Conservation (phyloP, 1,140 invertebrate genomes). For the Fopius arisanus region DNA sequence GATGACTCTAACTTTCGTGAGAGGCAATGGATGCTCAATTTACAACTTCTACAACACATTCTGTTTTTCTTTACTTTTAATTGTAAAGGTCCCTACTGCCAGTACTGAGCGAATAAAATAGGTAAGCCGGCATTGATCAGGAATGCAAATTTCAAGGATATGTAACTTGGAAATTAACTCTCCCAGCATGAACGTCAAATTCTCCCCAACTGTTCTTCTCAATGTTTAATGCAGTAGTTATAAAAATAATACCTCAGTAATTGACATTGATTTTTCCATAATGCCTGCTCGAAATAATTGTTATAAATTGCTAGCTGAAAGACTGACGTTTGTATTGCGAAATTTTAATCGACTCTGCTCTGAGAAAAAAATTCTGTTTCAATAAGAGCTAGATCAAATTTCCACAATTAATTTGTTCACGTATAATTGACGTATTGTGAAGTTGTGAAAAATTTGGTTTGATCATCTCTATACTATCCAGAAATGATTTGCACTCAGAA, state of each 20-base stretch:
- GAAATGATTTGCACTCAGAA: not conserved
- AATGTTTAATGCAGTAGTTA: not conserved
- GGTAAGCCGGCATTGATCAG: slow-evolving; percentile 54
- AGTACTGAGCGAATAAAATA: slow-evolving; percentile 77
- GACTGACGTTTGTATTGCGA: too few relatives aligned
- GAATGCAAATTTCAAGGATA: slow-evolving; percentile 7
- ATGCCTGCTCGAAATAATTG: not conserved
- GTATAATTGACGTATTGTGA: too few relatives aligned
- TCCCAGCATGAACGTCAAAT: not conserved
- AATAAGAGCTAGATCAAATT: not conserved
- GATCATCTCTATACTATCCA: too few relatives aligned
- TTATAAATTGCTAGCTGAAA: not conserved
- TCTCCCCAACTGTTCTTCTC: not conserved
- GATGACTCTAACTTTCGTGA: slow-evolving; percentile 17
- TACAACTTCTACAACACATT: not conserved
- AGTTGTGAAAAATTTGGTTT: too few relatives aligned
- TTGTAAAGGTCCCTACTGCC: slow-evolving; percentile 76
- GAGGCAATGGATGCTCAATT: slow-evolving; percentile 21
- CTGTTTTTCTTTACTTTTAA: slow-evolving; percentile 50
- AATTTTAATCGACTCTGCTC: not conserved
- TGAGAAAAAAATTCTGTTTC: too few relatives aligned
- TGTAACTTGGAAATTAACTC: not conserved
- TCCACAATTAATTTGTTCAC: not conserved
- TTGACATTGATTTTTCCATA: not conserved
- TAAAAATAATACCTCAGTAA: not conserved